phyloP scores from a whole-genome alignment of 2,797 vertebrate genomes.

The Lophotriccus pileatus region DNA sequence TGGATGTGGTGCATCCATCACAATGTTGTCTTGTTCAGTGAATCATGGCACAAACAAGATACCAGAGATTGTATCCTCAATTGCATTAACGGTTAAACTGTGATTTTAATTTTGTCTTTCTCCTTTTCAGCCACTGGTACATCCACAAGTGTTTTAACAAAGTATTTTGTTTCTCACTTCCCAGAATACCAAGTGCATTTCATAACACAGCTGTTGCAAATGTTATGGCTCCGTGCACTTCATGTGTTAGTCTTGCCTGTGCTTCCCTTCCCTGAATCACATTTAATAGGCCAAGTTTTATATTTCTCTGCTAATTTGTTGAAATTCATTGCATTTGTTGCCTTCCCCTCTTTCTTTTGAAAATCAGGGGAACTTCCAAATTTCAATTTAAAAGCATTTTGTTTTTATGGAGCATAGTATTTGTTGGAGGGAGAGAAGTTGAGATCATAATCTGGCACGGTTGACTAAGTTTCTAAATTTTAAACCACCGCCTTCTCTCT shows the following conservation, averaged over 20 bases:
- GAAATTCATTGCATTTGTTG: conserved; percentile 57
- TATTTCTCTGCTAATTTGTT: conserved; percentile 50
- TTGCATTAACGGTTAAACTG: not conserved
- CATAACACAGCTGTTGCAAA: conserved; percentile 57
- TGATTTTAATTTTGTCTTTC: not conserved
- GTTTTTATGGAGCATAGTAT: conserved; percentile 60
- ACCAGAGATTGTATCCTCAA: accelerated
- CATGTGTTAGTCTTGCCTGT: conserved; percentile 18
- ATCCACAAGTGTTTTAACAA: conserved; percentile 48
- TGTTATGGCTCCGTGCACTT: conserved; percentile 18
- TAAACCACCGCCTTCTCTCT: conserved; percentile 49
- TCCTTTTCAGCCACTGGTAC: not conserved
- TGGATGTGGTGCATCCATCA: no score
- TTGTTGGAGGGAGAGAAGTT: conserved; percentile 42
- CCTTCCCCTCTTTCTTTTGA: conserved; percentile 19
- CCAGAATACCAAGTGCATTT: conserved; percentile 60
- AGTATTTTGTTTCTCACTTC: conserved; percentile 50
- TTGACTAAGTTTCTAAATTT: conserved; percentile 58
- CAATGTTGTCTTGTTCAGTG: not conserved
- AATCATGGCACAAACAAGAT: not conserved
- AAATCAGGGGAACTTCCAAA: conserved; percentile 42
- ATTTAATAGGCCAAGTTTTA: conserved; percentile 49
- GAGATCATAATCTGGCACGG: conserved; percentile 38
- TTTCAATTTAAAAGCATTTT: conserved; percentile 54
- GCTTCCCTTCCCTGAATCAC: conserved; percentile 9